phyloP scores from a whole-genome alignment of 2,797 vertebrate genomes.

The Phrynocephalus guinanensis region DNA sequence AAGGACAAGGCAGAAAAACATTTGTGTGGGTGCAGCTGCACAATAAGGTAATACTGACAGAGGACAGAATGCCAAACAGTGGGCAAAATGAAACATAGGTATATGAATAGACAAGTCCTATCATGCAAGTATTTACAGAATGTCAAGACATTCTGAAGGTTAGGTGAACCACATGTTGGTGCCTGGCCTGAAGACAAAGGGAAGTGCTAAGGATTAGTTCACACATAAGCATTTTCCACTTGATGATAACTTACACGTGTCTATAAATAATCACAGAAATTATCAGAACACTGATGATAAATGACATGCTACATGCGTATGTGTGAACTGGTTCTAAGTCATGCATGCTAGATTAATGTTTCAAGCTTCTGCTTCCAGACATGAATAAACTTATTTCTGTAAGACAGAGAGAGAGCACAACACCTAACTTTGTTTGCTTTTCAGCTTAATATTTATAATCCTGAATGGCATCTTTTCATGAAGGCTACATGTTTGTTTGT shows the following conservation, averaged over 20 bases:
- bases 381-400: background rate
- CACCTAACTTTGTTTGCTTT: background rate
- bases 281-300: background rate
- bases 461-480: background rate
- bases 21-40: background rate
- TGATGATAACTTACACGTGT: background rate
- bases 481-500: background rate
- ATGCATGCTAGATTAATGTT: background rate
- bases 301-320: background rate
- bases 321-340: background rate
- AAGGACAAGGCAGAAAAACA: background rate
- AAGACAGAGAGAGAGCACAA: background rate
- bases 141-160: background rate
- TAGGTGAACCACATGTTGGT: background rate
- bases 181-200: background rate
- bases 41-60: background rate
- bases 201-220: background rate
- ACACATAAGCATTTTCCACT: background rate
- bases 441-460: background rate
- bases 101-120: background rate
- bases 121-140: background rate
- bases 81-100: background rate
- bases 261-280: background rate
- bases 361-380: background rate
- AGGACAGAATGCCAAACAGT: background rate